A percentile compares a stretch with the other conserved stretches of the same genome.
Conservation (phyloP, 1,140 invertebrate species). For the Megalonaias nervosa region DNA sequence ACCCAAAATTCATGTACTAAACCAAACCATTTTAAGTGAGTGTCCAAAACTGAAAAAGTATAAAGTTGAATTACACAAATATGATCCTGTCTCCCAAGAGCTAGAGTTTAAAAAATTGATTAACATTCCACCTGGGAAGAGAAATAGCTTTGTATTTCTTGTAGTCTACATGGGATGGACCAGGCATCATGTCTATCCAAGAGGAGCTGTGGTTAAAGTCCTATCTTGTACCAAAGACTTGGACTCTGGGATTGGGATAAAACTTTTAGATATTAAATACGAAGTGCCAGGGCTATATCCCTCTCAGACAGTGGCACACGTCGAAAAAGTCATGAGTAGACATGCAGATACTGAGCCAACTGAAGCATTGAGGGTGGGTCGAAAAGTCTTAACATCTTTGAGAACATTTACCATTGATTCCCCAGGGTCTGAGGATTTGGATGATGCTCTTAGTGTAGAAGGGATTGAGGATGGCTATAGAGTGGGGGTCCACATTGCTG, state of each 20-base stretch:
- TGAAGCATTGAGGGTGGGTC: background rate
- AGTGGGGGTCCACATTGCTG: conserved; percentile 68
- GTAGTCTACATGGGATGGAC: conserved; percentile 24
- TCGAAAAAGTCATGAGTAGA: background rate
- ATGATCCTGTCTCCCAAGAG: conserved; percentile 3
- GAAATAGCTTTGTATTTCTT: conserved; percentile 17
- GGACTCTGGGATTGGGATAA: conserved; percentile 9
- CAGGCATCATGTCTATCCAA: conserved; percentile 26
- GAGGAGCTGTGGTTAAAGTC: conserved; percentile 22
- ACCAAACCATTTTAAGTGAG: conserved; percentile 4
- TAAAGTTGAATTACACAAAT: conserved; percentile 28
- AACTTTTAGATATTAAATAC: conserved; percentile 14
- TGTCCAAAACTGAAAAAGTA: conserved; percentile 18
- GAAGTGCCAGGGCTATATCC: conserved; percentile 25
- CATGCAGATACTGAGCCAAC: conserved; percentile 20
- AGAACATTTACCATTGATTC: conserved; percentile 93
- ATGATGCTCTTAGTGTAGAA: conserved; percentile 90
- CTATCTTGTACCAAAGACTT: conserved; percentile 2
- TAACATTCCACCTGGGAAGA: conserved; percentile 11
- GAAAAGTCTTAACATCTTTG: conserved; percentile 79
- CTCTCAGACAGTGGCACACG: conserved; percentile 10
- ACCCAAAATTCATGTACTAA: conserved; percentile 54
- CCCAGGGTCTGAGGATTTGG: conserved; percentile 97
- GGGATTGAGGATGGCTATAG: conserved; percentile 27
- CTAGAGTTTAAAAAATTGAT: conserved; percentile 12